These are phyloP conservation scores for Sarcophaga bullata DNA, from an alignment of 1,140 invertebrate genomes.

Conservation along the genomic window DNA sequence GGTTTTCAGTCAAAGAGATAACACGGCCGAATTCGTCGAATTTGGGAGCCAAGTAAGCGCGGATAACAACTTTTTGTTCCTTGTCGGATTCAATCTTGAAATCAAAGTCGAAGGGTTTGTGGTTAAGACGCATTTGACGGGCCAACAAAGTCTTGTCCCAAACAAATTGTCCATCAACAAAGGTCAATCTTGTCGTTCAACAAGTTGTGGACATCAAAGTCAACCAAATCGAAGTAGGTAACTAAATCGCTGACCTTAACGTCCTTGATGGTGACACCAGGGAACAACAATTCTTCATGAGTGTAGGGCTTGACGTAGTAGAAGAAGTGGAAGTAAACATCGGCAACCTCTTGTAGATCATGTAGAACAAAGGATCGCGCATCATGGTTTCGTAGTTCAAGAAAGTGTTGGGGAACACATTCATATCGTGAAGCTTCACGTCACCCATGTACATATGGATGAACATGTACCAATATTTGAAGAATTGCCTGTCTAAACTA, in stretches of 20 bases:
- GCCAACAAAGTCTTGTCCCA: slow-evolving; percentile 37
- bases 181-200: slow-evolving; percentile 61
- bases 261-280: slow-evolving; percentile 68
- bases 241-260: slow-evolving; percentile 70
- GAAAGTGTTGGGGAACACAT: slow-evolving; percentile 65
- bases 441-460: slow-evolving; percentile 59
- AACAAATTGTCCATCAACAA: slow-evolving; percentile 36
- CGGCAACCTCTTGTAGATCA: slow-evolving; percentile 69
- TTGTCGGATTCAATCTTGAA: slow-evolving; percentile 66
- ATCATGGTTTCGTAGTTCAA: slow-evolving; percentile 68
- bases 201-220: slow-evolving; percentile 67
- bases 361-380: slow-evolving; percentile 67
- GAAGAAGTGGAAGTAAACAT: slow-evolving; percentile 62
- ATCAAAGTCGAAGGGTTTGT: too few relatives aligned
- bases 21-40: slow-evolving; percentile 69
- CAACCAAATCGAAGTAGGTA: slow-evolving; percentile 76
- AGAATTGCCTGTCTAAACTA: slow-evolving; percentile 70
- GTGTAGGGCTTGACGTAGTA: slow-evolving; percentile 42
- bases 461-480: slow-evolving; percentile 68
- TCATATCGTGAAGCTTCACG: slow-evolving; percentile 52
- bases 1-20: slow-evolving; percentile 70
- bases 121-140: slow-evolving; percentile 67
- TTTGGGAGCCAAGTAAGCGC: slow-evolving; percentile 71
- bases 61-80: slow-evolving; percentile 67
- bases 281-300: slow-evolving; percentile 40